Evolutionary conservation across 1,140 invertebrate species (phyloP), one percentile per base, ranked within the genome.

Genomic region (Seison nebaliae): DNA sequence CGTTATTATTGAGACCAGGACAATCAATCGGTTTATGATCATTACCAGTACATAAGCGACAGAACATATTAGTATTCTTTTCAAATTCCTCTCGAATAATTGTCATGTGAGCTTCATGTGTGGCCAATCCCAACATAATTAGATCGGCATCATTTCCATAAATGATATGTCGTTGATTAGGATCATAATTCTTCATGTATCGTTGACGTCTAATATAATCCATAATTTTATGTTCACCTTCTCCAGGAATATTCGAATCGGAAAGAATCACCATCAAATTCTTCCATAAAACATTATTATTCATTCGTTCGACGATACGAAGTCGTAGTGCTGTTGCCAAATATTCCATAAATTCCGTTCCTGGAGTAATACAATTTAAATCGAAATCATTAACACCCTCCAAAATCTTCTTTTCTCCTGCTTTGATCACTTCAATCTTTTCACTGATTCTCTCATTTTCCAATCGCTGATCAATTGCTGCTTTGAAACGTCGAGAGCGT

Each of bases 161-260:
- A 1, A 98, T 57, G 45, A 83, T 83, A 59, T 98, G 91, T 17
- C 79, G 73, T 0, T 86, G 94, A 54, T 98, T 94, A 0, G 88
- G 80, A 59, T 98, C 78, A 60, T 96, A 83, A 59, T 81, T 72
- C 1, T 80, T 79, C 57, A 84, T 77, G 15, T 74, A 77, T 65
- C 83, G 70, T 61, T 94, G 86, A 49, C 70, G 71, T n/a, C 88
- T 65, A 45, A 96, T 88, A 55, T 71, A 96, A 60, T 96, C 84
- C 86, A 94, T 94, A 47, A 96, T 94, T 63, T 94, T 96, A 52
- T 96, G 86, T 60, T 96, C 86, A 15, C 86, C 86, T 64, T 96
- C 86, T 14, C 86, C 86, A 9, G 86, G 86, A 6, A 84, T 81
- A 67, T 88, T 96, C 1, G 91, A 86, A 65, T 96, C 88, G 8